Conservation (phyloP, 2,797 vertebrate genomes). For the Muscicapa striata region DNA sequence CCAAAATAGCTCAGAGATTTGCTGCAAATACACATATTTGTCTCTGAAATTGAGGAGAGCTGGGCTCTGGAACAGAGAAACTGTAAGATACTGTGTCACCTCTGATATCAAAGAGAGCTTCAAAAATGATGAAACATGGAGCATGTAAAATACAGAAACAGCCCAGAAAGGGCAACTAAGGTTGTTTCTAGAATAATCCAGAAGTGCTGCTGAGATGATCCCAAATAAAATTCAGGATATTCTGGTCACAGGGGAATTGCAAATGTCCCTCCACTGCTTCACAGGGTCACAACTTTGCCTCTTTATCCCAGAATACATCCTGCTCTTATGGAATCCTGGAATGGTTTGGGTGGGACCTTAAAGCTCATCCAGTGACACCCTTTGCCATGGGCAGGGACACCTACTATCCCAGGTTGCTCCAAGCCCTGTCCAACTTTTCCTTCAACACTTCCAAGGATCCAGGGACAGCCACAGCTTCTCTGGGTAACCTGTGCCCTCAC, state of each 20-base stretch:
- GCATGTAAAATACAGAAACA: neutral
- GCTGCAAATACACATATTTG: neutral
- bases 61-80: neutral
- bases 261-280: neutral
- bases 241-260: neutral
- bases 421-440: neutral
- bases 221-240: neutral
- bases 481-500: neutral
- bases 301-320: neutral
- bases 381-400: neutral
- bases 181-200: neutral
- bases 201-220: rapidly evolving
- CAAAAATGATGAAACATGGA: neutral
- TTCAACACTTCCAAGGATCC: neutral
- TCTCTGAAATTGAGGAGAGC: neutral
- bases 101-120: neutral
- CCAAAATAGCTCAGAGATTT: neutral
- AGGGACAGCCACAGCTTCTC: neutral
- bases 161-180: neutral
- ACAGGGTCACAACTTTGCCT: rapidly evolving
- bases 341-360: neutral
- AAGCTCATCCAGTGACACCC: neutral
- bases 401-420: rapidly evolving
- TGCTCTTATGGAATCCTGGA: neutral
- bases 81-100: neutral